Evolutionary conservation across 1,140 invertebrate genomes (phyloP), one percentile per base, ranked within the genome.

Genomic region (Trissolcus basalis): DNA sequence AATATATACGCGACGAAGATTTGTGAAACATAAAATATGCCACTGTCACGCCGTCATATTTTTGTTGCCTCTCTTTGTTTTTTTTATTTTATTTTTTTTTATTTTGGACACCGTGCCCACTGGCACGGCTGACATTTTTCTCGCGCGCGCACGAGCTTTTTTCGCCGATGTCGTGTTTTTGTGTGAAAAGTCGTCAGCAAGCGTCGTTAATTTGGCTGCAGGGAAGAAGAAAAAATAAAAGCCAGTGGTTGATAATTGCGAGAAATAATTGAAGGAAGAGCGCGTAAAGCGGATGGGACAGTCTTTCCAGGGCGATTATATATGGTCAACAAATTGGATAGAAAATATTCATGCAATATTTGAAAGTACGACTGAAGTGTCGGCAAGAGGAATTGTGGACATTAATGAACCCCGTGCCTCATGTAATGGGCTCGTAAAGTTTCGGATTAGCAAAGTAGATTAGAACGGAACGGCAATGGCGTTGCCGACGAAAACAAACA

Each of bases 311-410:
- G 63, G 64, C 59, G 64, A 75, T 75, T 75, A 75, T 63, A 53
- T 41, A 36, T 1, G 45, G 58, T n/a, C n/a, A 47, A 75, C 59
- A 75, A 75, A 75, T 69, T 63, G 72, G 64, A 64, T 64, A 48
- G 72, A 64, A 68, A 75, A 63, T 69, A 75, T 69, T 75, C 58
- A 75, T 68, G 63, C 56, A 75, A 75, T 69, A 64, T 68, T 68
- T 68, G 63, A 61, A 49, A 36, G 51, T 44, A n/a, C n/a, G n/a
- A 55, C 56, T 56, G 50, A 14, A 16, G 47, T 33, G 27, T 33
- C 4, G 27, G 58, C 19, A 10, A 11, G 47, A 55, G 50, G 33
- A 41, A 60, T 48, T 43, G 36, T 15, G 39, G 43, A 2, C 44
- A 56, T 68, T 74, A 68, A 68, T 58, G 63, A 74, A 50, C 39